Evolutionary conservation across 2,888 invertebrate species (phyloP), one percentile per base, ranked within the genome.

Genomic region (Adelphocoris suturalis): DNA sequence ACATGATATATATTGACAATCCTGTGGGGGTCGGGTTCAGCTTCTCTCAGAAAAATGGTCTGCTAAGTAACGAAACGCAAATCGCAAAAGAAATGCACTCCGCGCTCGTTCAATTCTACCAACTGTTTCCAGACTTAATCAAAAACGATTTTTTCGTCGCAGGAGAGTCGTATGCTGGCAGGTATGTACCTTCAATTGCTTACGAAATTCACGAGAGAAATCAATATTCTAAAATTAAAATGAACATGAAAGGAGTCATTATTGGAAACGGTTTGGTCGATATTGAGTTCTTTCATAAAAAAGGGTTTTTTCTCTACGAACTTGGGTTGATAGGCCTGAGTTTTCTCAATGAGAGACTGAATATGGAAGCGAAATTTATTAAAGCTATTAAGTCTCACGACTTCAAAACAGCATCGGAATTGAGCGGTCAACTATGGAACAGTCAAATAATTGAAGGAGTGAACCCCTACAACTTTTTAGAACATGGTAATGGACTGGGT

Each of bases 141-240:
- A 90, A 92, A 4, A 95, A 95, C 92, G 94, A 94, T 0, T 95
- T 96, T 92, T 96, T 94, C 91, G 93, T 97, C 0, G 96, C 97
- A 0, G 98, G 98, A 0, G 98, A 98, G 94, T 97, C 97, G 0
- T 98, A 98, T 92, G 95, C 95, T 68, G 95, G 95, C 61, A 94
- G 94, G 92, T 94, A 94, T 91, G 93, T 94, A 89, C 94, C 95
- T 68, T 93, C 94, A 2, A 92, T 95, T 85, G 94, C 93, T 3
- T 94, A 94, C 93, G 93, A 94, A 90, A 95, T 95, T 91, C 95
- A 95, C 92, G 91, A 92, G 0, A 93, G 94, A 90, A 95, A 95
- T 92, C 94, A 94, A 14, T 93, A 92, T n/a, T 94, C 94, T 14
- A 93, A 92, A 16, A 89, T 92, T 12, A 93, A 93, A 91, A 94